Evolutionary conservation across 2,113 vertebrate species (phyloP).

Genomic region (Serinus canaria): DNA sequence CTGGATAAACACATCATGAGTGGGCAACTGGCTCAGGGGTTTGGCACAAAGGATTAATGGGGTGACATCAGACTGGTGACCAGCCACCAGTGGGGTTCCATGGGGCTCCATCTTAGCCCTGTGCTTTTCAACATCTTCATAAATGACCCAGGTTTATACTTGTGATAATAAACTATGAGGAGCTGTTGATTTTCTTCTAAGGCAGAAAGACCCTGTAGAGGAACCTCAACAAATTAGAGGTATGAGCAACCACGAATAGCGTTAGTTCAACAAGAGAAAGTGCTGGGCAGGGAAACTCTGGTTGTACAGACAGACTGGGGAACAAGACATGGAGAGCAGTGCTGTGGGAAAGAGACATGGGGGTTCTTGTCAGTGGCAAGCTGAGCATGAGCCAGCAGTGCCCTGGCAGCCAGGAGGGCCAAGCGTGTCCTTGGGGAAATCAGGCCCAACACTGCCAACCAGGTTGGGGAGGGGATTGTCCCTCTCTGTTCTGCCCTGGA

Average conservation of each 20-base stretch:
- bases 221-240: background rate
- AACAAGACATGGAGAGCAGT: accelerated
- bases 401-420: background rate
- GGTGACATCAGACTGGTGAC: background rate
- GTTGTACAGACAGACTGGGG: accelerated
- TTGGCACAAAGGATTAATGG: background rate
- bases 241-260: too few relatives aligned
- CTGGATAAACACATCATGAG: background rate
- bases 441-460: accelerated
- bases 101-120: background rate
- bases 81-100: background rate
- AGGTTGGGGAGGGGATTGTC: background rate
- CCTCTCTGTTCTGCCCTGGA: accelerated
- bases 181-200: background rate
- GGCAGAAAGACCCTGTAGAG: background rate
- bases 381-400: background rate
- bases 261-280: background rate
- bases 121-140: background rate
- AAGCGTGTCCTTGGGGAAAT: accelerated
- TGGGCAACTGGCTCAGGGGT: background rate
- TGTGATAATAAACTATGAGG: background rate
- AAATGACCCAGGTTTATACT: background rate
- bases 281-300: background rate
- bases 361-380: accelerated
- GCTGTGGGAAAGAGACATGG: background rate